phyloP scores from a whole-genome alignment of 2,797 vertebrate species.

The Lophotriccus pileatus region DNA sequence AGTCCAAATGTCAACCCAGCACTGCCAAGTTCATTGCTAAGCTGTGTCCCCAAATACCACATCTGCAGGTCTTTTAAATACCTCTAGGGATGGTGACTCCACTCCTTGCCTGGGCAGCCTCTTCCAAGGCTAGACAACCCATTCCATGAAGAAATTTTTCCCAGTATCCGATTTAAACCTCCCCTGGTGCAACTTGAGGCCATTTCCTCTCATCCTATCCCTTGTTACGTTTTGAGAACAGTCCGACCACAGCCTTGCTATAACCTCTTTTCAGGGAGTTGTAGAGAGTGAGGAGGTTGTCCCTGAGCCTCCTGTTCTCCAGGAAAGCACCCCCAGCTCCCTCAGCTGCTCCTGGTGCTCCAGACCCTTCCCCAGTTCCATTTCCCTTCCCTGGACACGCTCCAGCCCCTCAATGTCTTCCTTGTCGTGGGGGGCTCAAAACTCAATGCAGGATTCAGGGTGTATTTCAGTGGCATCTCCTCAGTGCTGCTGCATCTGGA shows the following conservation, averaged over 20 bases:
- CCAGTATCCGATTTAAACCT: neutral
- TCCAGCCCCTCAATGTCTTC: neutral
- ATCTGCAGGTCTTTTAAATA: neutral
- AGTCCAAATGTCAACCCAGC: neutral
- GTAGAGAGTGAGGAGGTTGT: neutral
- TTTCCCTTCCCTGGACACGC: fast-evolving
- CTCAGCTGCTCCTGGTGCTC: neutral
- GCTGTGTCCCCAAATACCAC: neutral
- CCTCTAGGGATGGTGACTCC: neutral
- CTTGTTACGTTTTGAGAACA: neutral
- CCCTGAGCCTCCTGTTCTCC: neutral
- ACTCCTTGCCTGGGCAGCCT: neutral
- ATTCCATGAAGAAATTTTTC: neutral
- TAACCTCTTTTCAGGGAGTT: neutral
- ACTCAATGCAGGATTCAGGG: neutral
- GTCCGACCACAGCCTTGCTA: fast-evolving
- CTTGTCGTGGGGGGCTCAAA: neutral
- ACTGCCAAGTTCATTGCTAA: neutral
- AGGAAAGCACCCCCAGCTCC: neutral
- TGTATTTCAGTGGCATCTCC: neutral
- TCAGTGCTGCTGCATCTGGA: neutral
- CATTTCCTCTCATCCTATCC: neutral
- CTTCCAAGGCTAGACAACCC: neutral
- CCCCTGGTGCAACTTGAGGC: neutral
- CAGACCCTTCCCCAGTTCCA: neutral